Conservation (phyloP, 2,113 vertebrate species). For the Platycercus adscitus region DNA sequence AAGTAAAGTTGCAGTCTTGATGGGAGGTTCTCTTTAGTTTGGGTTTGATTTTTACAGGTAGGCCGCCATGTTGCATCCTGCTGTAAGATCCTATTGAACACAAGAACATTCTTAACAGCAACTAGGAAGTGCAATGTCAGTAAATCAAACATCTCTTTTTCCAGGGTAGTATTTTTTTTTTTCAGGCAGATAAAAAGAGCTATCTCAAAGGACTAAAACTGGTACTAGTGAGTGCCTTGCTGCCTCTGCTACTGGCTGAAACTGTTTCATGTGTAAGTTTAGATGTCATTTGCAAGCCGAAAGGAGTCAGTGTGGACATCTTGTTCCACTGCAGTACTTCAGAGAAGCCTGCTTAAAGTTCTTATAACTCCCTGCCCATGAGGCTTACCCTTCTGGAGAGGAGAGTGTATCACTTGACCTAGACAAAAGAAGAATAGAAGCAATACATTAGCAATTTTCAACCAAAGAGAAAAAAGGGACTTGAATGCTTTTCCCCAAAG, state of each 20-base stretch:
- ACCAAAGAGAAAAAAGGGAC: neutral
- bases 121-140: neutral
- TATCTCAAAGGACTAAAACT: neutral
- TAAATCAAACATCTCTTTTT: neutral
- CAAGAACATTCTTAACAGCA: neutral
- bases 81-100: neutral
- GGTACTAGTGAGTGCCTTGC: neutral
- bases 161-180: neutral
- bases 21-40: neutral
- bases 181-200: neutral
- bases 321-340: neutral
- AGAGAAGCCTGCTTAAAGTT: neutral
- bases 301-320: neutral
- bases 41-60: neutral
- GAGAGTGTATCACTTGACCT: neutral
- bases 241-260: neutral
- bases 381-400: neutral
- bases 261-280: neutral
- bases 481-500: neutral
- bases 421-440: neutral
- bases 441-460: neutral
- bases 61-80: neutral
- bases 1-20: neutral
- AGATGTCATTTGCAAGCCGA: neutral
- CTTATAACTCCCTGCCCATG: neutral